These are phyloP conservation scores for Rhinichthys klamathensis DNA, from an alignment of 2,113 vertebrate species.

Conservation along the genomic window DNA sequence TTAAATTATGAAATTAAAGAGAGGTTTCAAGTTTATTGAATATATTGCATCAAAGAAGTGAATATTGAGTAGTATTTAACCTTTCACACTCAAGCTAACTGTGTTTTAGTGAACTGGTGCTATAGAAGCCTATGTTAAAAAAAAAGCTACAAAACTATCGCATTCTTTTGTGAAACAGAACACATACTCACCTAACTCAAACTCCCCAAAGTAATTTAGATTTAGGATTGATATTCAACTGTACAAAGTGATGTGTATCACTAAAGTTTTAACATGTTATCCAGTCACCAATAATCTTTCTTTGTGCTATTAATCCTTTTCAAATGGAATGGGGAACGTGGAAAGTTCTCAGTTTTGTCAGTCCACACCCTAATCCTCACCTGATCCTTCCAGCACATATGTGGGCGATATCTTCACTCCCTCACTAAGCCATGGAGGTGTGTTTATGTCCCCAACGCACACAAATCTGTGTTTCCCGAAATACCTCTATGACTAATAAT, in stretches of 20 bases:
- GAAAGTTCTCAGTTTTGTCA: background rate
- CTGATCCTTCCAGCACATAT: slow-evolving; percentile 46
- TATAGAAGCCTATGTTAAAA: background rate
- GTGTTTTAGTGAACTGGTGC: background rate
- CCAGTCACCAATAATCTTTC: slow-evolving; percentile 14
- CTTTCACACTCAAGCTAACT: background rate
- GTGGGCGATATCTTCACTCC: slow-evolving; percentile 38
- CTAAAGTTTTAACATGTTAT: slow-evolving; percentile 25
- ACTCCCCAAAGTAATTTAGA: slow-evolving; percentile 28
- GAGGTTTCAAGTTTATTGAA: background rate
- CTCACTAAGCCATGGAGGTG: slow-evolving; percentile 30
- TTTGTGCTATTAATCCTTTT: slow-evolving; percentile 15
- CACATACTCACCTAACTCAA: slow-evolving; percentile 19
- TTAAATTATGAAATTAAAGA: background rate
- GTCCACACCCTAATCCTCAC: slow-evolving; percentile 34
- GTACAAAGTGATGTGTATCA: slow-evolving; percentile 22
- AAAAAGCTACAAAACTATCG: slow-evolving; percentile 2
- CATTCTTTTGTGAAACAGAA: slow-evolving; percentile 19
- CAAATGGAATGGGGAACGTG: background rate
- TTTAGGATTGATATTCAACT: slow-evolving; percentile 27
- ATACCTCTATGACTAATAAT: slow-evolving; percentile 49
- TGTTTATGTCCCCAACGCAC: slow-evolving; percentile 40
- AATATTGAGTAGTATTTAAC: background rate
- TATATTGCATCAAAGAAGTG: background rate
- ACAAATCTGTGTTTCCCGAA: slow-evolving; percentile 42